Percentiles rank a stretch among this genome's conserved stretches.
phyloP scores from a whole-genome alignment of 2,888 invertebrate genomes.

The Pristionchus mayeri region DNA sequence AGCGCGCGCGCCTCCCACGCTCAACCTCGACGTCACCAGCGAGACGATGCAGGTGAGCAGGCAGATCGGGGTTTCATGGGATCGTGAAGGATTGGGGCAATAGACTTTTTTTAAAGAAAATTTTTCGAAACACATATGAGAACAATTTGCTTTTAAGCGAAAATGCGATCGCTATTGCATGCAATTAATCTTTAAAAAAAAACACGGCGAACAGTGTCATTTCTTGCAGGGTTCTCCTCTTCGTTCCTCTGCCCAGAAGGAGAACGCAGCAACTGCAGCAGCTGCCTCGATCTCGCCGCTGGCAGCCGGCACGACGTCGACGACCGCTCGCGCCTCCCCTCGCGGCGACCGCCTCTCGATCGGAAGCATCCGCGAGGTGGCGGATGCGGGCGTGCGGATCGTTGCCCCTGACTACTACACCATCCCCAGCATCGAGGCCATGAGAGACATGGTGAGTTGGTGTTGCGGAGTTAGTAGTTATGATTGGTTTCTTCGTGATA shows the following conservation, averaged over 20 bases:
- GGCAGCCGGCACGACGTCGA: background rate
- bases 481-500: too few species aligned
- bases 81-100: too few species aligned
- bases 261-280: background rate
- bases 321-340: background rate
- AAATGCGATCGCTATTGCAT: too few species aligned
- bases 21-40: constrained; percentile 48
- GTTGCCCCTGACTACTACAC: constrained; percentile 91
- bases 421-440: constrained; percentile 87
- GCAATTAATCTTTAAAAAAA: too few species aligned
- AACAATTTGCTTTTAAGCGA: too few species aligned
- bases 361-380: constrained; percentile 57
- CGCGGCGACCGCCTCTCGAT: constrained; percentile 15
- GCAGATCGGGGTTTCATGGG: too few species aligned
- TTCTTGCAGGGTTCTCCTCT: constrained; percentile 1
- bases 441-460: constrained; percentile 78
- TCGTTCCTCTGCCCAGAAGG: background rate
- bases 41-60: constrained; percentile 30
- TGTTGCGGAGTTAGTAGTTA: constrained; percentile 49
- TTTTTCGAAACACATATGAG: too few species aligned
- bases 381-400: constrained; percentile 85
- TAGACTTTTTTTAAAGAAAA: too few species aligned
- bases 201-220: too few species aligned
- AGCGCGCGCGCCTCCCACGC: constrained; percentile 45
- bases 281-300: background rate